Base-by-base conservation (phyloP, 1,140 invertebrate species). In the Lepidurus couesii region DNA sequence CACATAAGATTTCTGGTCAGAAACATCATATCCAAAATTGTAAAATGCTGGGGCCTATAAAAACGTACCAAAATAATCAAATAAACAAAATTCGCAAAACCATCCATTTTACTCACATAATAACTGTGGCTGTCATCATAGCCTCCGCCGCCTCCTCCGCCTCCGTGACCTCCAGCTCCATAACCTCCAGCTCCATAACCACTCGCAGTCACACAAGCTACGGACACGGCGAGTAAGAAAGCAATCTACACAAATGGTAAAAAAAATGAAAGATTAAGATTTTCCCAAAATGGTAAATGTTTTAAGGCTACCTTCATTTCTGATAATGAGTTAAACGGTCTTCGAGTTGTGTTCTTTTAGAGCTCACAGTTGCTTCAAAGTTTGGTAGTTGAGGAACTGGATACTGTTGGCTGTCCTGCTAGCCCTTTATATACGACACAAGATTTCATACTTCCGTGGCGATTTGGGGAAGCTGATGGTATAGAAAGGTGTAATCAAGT, bases 11-110 rank as follows among this genome's bases (percentile, higher is more conserved):
- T 82, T 78, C n/a, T 79, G 75, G 79, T 83, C 82, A 44, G 80
- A 76, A 26, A 83, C 81, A 10, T 78, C 78, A 79, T 82, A 83
- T 10, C 78, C 75, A 77, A 81, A 83, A 47, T 83, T 79, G 77
- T 82, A 82, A 0, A 42, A 21, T 3, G 79, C 42, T 13, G 78
- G 53, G 24, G 34, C 53, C 79, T 80, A 65, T 34, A 77, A 78
- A 7, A 34, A 34, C 26, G 2, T 34, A 34, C 26, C 16, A 65
- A 65, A 65, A n/a, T 65, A 47, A 11, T 10, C 45, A 16, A 47
- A 11, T 47, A 11, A 16, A 47, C 16, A 11, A 2, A 10, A 47
- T 16, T 47, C 45, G 4, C 10, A 10, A 5, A 47, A 11, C 10
- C 1, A 24, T 24, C 13, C 45, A 6, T 11, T 47, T 47, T 47